Percentiles rank a stretch among this genome's conserved stretches.
These are phyloP conservation scores for Rana temporaria DNA, from an alignment of 2,113 vertebrate genomes.

Conservation along the genomic window DNA sequence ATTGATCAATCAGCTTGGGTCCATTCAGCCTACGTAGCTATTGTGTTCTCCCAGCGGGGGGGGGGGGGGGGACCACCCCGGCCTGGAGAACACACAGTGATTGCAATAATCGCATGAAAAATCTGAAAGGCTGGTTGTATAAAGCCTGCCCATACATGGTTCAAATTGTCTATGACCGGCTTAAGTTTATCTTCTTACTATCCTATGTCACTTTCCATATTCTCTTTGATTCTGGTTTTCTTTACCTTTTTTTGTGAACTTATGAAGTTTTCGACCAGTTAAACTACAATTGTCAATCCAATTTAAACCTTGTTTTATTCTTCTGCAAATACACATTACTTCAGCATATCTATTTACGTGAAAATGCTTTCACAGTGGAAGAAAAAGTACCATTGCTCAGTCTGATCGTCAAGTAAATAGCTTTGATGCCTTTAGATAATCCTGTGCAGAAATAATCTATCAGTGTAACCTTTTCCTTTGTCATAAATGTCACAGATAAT, in stretches of 20 bases:
- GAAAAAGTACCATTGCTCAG: slow-evolving; percentile 40
- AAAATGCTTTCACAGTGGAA: slow-evolving; percentile 38
- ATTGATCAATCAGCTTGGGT: too few relatives aligned
- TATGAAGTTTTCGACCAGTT: slow-evolving; percentile 26
- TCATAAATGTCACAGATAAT: slow-evolving; percentile 59
- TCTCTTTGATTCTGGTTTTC: slow-evolving; percentile 9
- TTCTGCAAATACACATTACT: slow-evolving; percentile 40
- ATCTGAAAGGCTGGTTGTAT: too few relatives aligned
- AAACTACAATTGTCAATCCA: slow-evolving; percentile 36
- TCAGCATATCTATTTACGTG: slow-evolving; percentile 46
- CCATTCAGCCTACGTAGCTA: too few relatives aligned
- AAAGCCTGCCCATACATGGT: too few relatives aligned
- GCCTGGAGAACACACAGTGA: too few relatives aligned
- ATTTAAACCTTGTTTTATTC: slow-evolving; percentile 32
- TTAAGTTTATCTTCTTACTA: neutral
- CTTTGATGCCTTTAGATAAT: slow-evolving; percentile 60
- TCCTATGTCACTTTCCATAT: slow-evolving; percentile 9
- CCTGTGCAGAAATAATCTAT: slow-evolving; percentile 61
- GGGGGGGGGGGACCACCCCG: too few relatives aligned
- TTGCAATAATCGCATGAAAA: too few relatives aligned
- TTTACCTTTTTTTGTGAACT: slow-evolving; percentile 6
- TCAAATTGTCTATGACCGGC: too few relatives aligned
- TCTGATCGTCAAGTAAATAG: slow-evolving; percentile 56
- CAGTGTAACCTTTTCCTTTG: slow-evolving; percentile 58
- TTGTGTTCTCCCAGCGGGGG: too few relatives aligned